These are phyloP conservation scores for Murina feae DNA, from an alignment of 2,113 vertebrate genomes.

Conservation along the genomic window DNA sequence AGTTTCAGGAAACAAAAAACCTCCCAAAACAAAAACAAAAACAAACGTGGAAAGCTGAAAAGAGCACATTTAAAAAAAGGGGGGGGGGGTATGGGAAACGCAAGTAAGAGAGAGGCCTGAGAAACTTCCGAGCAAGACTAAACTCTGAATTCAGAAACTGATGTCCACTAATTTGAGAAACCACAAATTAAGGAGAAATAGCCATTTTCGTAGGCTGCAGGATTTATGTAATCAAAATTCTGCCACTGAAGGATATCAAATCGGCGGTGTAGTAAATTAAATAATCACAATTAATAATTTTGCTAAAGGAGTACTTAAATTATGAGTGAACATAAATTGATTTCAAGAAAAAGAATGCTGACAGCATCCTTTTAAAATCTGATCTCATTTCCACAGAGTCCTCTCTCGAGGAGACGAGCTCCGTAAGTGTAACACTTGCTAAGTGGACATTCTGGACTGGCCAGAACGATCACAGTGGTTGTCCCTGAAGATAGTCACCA, in stretches of 20 bases:
- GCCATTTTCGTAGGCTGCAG: not conserved
- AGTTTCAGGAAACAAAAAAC: not conserved
- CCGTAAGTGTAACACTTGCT: not conserved
- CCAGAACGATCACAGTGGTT: not conserved
- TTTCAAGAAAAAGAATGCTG: slow-evolving; percentile 5
- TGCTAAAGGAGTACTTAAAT: not conserved
- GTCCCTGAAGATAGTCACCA: not conserved
- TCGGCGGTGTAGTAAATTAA: not conserved
- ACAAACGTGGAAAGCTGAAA: not conserved
- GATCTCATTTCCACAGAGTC: not conserved
- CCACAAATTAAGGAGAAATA: not conserved
- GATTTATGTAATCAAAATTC: not conserved
- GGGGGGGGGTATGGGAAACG: not conserved
- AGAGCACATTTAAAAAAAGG: not conserved
- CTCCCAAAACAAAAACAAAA: not conserved
- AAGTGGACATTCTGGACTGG: not conserved
- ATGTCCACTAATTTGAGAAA: not conserved
- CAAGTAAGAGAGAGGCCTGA: not conserved
- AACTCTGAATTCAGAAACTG: not conserved
- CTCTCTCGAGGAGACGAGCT: not conserved
- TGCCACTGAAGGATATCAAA: not conserved
- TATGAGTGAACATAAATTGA: not conserved
- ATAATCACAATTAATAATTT: not conserved
- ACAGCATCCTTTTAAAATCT: not conserved
- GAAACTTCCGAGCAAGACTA: not conserved